Conservation (phyloP, 2,113 vertebrate species). For the Oenanthe oenanthe region DNA sequence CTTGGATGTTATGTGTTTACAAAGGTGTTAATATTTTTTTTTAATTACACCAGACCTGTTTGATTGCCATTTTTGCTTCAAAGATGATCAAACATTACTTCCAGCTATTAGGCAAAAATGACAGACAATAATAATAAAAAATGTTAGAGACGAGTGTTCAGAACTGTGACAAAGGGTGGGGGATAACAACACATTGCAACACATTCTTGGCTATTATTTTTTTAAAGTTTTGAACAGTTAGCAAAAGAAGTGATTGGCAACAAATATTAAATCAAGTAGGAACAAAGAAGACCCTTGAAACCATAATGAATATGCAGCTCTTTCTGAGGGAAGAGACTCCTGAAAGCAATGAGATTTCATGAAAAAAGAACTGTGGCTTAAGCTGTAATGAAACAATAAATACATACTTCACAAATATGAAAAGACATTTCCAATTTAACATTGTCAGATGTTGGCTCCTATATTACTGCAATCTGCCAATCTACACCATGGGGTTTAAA, state of each 20-base stretch:
- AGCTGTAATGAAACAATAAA: slow-evolving; percentile 34
- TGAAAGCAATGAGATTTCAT: slow-evolving; percentile 9
- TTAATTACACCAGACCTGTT: not conserved
- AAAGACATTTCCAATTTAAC: slow-evolving; percentile 18
- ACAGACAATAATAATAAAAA: not conserved
- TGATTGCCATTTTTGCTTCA: not conserved
- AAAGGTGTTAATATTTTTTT: not conserved
- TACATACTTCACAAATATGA: not conserved
- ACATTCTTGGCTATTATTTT: not conserved
- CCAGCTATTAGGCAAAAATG: not conserved
- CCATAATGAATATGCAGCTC: not conserved
- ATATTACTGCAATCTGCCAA: slow-evolving; percentile 42
- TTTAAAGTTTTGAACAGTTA: slow-evolving; percentile 25
- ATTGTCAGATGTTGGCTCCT: not conserved
- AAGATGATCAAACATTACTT: slow-evolving; percentile 13
- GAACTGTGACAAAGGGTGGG: not conserved
- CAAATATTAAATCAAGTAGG: slow-evolving; percentile 30
- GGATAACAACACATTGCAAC: not conserved
- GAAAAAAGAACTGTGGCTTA: not conserved
- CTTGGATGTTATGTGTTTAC: not conserved
- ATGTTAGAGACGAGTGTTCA: not conserved
- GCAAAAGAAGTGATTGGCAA: slow-evolving; percentile 36
- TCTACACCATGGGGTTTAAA: slow-evolving; percentile 10
- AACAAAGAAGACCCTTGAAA: slow-evolving; percentile 40
- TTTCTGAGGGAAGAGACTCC: not conserved